Evolutionary conservation across 2,888 invertebrate species (phyloP), one percentile per base, ranked within the genome.

Genomic region (Pyrocoelia pectoralis): DNA sequence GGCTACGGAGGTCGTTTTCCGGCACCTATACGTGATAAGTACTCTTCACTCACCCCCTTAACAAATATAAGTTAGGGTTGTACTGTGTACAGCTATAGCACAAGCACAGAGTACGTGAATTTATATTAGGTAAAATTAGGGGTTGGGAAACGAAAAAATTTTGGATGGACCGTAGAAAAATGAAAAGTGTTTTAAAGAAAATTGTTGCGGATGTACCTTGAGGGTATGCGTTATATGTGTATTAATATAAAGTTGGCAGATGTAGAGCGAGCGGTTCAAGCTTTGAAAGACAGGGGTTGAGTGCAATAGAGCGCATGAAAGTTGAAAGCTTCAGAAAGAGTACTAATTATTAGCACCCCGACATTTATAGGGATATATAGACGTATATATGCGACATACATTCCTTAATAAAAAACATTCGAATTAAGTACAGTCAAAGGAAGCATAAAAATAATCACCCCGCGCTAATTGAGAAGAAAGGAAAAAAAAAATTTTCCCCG

Each of bases 341-440:
- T 70, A 76, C 79, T 78, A 79, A 79, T 79, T 79, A 79, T 78
- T 75, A 72, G 74, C 79, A 78, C 79, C 79, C 77, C 71, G 73
- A 60, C 65, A 63, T 33, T 64, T 63, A 58, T 65, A 46, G 59
- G 59, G 46, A 57, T 55, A 65, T 24, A 6, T 24, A 19, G 12
- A 41, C 43, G 15, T 5, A n/a, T 14, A 52, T 41, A 52, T 54
- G 33, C 58, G 54, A 13, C 51, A 51, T 63, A 59, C 58, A 63
- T 59, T 63, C 58, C 57, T 53, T 57, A 46, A 19, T 52, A 54
- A 57, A 53, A 62, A 40, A 56, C n/a, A 38, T 53, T 48, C 15
- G 53, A 60, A 62, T 40, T 57, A 52, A 52, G 33, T 62, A 62
- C 62, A 62, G 57, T 57, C 57, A 33, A 51, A 18, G 17, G 17